Base-by-base conservation (phyloP, 2,797 vertebrate species). In the Lagorchestes hirsutus region DNA sequence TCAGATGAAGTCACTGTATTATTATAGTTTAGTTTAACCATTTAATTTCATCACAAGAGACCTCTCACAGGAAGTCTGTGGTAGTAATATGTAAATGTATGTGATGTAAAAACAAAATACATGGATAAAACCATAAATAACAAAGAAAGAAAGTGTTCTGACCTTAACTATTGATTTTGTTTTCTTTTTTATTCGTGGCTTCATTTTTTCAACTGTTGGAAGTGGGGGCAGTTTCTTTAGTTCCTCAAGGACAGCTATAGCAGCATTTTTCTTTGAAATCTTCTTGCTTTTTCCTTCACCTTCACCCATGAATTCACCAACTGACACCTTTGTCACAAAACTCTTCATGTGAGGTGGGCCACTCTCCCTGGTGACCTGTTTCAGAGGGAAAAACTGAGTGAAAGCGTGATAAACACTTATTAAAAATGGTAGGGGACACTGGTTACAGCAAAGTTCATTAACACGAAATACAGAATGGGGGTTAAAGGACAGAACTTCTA, bases 231-330 rank as follows among this genome's bases (percentile, higher is more conserved):
- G 98, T 98, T 99, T 99, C 97, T 99, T 99, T 97, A 99, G 98
- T 97, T 99, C 99, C 96, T 99, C 99, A 90, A 99, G 98, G 94
- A 99, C 99, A 0, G 99, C 99, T 31, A 99, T 99, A 46, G 99
- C 99, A 54, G 99, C 99, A n/a, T 99, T 99, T 98, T 99, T 99
- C 99, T 99, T 99, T 46, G 99, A 99, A n/a, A 99, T 99, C 98
- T 99, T 99, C 98, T 99, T 99, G 98, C 99, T 99, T 98, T 99
- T 99, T 93, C 99, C 99, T 98, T 99, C 99, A 3, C 99, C 99
- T 98, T 99, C 99, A 59, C 99, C 99, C 90, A 98, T 98, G 97
- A 99, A 99, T 96, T 99, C 99, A 92, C 99, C 99, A 27, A 99
- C 99, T 0, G 98, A 98, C 94, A 99, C 99, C 98, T 99, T 99